Evolutionary conservation across 2,888 invertebrate genomes (phyloP).

Genomic region (Trimorus sp.): DNA sequence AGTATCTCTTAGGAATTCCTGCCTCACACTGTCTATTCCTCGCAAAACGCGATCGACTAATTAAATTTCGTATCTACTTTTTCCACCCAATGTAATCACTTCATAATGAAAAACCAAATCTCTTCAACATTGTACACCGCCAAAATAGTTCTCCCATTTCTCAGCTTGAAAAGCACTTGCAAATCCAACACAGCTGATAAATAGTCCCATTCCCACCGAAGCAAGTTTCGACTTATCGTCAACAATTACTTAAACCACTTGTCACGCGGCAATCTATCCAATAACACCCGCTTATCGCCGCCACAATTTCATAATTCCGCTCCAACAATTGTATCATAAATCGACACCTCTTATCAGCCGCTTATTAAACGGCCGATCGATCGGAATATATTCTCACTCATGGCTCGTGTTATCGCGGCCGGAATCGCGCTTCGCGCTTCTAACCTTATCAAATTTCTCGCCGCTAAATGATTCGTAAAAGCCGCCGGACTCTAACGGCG

Average conservation of each 20-base stretch:
- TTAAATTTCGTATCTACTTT: no score
- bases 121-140: no score
- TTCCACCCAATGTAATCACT: no score
- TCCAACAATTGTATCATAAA: slow-evolving; percentile 19
- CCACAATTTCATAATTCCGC: not conserved
- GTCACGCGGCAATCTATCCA: not conserved
- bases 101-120: no score
- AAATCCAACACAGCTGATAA: not conserved
- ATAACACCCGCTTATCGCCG: not conserved
- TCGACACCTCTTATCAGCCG: slow-evolving; percentile 14
- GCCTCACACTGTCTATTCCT: not conserved
- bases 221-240: not conserved
- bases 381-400: slow-evolving; percentile 14
- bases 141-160: no score
- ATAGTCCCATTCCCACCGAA: no score
- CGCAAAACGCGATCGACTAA: no score
- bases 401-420: slow-evolving; percentile 29
- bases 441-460: slow-evolving; percentile 39
- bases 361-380: slow-evolving; percentile 18
- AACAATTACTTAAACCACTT: not conserved
- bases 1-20: not conserved
- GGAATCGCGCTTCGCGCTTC: slow-evolving; percentile 17
- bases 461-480: slow-evolving; percentile 46
- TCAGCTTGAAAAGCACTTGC: not conserved
- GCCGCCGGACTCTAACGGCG: slow-evolving; percentile 22